These are phyloP conservation scores for Bhutanitis thaidina DNA, from an alignment of 2,888 invertebrate species.

Conservation along the genomic window DNA sequence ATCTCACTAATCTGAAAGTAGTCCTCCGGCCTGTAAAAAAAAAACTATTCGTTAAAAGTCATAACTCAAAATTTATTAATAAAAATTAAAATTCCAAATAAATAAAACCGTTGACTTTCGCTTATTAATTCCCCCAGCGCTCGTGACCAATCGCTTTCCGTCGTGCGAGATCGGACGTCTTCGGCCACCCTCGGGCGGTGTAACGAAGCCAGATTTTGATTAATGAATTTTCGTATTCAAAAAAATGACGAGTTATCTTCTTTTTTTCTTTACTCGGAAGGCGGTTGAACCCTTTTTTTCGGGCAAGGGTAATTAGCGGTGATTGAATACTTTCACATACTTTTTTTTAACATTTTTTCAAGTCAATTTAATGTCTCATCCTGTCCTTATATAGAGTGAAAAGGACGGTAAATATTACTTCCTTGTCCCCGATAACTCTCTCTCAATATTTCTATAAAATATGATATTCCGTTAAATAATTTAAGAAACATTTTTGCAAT, in stretches of 20 bases:
- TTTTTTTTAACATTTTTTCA: constrained; percentile 16
- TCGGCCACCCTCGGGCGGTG: constrained; percentile 20
- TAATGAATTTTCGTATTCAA: constrained; percentile 25
- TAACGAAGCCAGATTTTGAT: constrained; percentile 21
- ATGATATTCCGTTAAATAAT: neutral
- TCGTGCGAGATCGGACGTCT: constrained; percentile 15
- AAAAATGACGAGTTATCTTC: constrained; percentile 21
- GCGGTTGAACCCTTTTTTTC: constrained; percentile 29
- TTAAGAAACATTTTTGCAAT: too few relatives aligned
- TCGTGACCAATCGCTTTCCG: constrained; percentile 14
- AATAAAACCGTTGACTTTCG: constrained; percentile 20
- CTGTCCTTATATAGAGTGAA: constrained; percentile 18
- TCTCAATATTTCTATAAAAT: neutral
- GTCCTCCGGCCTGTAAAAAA: neutral
- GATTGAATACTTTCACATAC: constrained; percentile 31
- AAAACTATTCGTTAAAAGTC: neutral
- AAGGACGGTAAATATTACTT: constrained; percentile 6
- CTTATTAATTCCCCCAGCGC: constrained; percentile 17
- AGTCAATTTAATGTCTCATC: constrained; percentile 11
- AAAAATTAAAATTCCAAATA: constrained; percentile 15
- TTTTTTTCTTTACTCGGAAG: constrained; percentile 23
- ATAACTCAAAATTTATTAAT: constrained; percentile 16
- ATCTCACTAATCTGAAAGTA: neutral
- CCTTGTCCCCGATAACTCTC: neutral
- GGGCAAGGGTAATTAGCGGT: constrained; percentile 31